Conservation (phyloP, 1,140 invertebrate genomes). For the Drosophila triauraria region DNA sequence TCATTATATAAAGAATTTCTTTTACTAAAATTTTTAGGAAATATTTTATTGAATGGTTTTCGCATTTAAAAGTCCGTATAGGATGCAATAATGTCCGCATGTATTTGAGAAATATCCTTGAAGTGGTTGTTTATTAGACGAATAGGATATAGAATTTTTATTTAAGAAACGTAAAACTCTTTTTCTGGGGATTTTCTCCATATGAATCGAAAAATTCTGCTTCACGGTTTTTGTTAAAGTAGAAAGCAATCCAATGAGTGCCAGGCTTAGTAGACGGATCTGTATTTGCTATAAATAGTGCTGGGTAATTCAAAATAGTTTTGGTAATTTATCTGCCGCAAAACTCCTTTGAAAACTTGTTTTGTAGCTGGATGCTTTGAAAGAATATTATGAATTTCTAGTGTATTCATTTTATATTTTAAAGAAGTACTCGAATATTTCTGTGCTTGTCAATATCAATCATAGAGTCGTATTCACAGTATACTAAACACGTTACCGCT, state of each 20-base stretch:
- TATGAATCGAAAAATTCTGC: not conserved
- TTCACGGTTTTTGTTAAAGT: not conserved
- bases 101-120: not conserved
- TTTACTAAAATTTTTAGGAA: no score
- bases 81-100: not conserved
- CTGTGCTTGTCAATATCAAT: constrained; percentile 5
- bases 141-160: no score
- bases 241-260: not conserved
- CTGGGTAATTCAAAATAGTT: not conserved
- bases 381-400: not conserved
- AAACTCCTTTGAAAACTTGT: not conserved
- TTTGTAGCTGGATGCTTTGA: not conserved
- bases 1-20: not conserved
- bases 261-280: not conserved
- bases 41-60: not conserved
- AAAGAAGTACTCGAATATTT: constrained; percentile 1
- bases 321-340: not conserved
- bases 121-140: no score
- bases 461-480: constrained; percentile 1
- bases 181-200: not conserved
- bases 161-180: no score
- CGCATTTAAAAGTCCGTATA: not conserved
- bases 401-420: not conserved
- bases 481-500: not conserved
- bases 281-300: not conserved